Conservation (phyloP, 2,113 vertebrate species). For the Synchiropus splendidus region DNA sequence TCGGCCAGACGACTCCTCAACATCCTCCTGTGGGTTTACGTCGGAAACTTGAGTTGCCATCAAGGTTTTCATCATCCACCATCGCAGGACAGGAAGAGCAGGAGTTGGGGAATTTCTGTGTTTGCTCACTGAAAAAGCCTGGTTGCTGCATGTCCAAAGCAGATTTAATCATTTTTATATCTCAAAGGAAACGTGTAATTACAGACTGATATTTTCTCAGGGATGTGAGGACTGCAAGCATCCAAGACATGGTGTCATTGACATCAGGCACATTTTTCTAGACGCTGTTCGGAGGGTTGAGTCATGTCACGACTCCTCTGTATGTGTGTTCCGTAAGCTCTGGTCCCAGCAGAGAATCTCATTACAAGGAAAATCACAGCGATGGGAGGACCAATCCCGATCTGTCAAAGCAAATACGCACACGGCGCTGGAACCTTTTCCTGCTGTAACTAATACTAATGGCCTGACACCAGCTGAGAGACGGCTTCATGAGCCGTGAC, state of each 20-base stretch:
- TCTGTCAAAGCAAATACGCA: conserved; percentile 41
- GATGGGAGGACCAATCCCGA: conserved; percentile 31
- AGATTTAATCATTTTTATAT: conserved; percentile 41
- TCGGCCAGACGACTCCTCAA: conserved; percentile 53
- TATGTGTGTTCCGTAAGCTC: conserved; percentile 40
- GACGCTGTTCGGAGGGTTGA: too few species aligned
- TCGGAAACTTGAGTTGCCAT: conserved; percentile 49
- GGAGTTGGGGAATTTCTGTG: conserved; percentile 27
- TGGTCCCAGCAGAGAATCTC: conserved; percentile 49
- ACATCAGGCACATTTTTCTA: conserved; percentile 50
- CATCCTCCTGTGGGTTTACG: conserved; percentile 55
- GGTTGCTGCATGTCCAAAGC: conserved; percentile 14
- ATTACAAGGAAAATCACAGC: conserved; percentile 41
- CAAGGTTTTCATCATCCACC: too few species aligned
- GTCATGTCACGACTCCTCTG: conserved; percentile 48
- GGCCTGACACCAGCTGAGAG: conserved; percentile 20
- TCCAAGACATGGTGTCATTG: conserved; percentile 48
- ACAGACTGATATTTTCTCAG: conserved; percentile 34
- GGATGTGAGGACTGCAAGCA: conserved; percentile 35
- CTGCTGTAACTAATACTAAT: conserved; percentile 28
- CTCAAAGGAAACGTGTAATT: conserved; percentile 54
- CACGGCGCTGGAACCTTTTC: conserved; percentile 17
- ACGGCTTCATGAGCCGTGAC: conserved; percentile 8
- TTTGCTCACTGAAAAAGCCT: conserved; percentile 20
- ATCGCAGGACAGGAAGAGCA: too few species aligned